phyloP scores from a whole-genome alignment of 2,888 invertebrate species.

The Apocheima hispidaria region DNA sequence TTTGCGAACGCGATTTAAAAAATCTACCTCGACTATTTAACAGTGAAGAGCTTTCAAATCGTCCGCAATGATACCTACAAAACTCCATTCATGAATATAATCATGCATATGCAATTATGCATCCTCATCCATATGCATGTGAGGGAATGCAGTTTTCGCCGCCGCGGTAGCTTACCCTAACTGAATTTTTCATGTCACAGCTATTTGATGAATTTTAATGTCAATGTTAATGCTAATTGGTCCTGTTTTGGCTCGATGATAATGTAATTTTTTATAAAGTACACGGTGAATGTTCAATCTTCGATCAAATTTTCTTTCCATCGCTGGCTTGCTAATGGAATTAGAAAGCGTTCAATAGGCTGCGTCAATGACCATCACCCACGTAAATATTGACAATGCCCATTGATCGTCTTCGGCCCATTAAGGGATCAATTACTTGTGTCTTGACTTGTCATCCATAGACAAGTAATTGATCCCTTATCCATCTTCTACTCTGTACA shows the following conservation, averaged over 20 bases:
- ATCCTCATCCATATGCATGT: constrained; percentile 17
- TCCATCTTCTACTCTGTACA: too few relatives aligned
- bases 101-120: constrained; percentile 6
- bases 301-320: too few relatives aligned
- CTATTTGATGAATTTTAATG: constrained; percentile 10
- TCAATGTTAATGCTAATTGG: background rate
- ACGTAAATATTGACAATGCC: too few relatives aligned
- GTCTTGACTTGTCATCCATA: too few relatives aligned
- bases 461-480: too few relatives aligned
- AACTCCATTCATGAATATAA: constrained; percentile 13
- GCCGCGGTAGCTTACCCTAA: constrained; percentile 10
- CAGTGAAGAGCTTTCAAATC: background rate
- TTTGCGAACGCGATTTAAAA: background rate
- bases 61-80: background rate
- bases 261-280: background rate
- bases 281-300: too few relatives aligned
- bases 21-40: too few relatives aligned
- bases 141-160: constrained; percentile 15
- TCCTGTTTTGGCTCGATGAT: background rate
- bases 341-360: too few relatives aligned
- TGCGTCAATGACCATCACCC: too few relatives aligned
- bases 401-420: too few relatives aligned
- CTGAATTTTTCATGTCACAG: constrained; percentile 8
- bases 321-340: too few relatives aligned
- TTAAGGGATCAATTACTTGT: too few relatives aligned